Conservation (phyloP, 2,888 invertebrate genomes). For the Metopia argyrocephala region DNA sequence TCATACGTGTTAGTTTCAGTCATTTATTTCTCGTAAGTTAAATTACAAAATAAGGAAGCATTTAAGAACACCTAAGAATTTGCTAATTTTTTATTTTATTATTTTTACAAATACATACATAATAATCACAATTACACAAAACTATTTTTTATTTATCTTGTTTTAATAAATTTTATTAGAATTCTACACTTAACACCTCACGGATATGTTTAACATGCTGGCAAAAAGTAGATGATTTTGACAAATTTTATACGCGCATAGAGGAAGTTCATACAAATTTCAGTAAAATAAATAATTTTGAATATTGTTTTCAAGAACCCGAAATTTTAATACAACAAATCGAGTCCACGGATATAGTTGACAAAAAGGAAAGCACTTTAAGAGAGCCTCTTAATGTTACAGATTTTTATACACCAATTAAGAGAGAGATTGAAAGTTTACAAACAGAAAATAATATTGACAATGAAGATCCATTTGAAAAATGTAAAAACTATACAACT, state of each 20-base stretch:
- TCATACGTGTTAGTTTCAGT: no score
- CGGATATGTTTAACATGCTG: slow-evolving; percentile 45
- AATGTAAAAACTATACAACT: background rate
- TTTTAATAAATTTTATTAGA: background rate
- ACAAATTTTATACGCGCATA: slow-evolving; percentile 51
- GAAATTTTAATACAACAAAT: background rate
- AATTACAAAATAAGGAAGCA: no score
- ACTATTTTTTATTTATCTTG: no score
- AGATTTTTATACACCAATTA: background rate
- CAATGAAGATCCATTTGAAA: slow-evolving; percentile 29
- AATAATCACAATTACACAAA: no score
- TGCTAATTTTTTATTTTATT: no score
- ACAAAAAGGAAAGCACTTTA: background rate
- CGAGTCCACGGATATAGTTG: no score
- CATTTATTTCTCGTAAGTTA: no score
- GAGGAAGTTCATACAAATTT: slow-evolving; percentile 36
- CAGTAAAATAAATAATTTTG: background rate
- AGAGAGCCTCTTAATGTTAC: no score
- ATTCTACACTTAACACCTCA: background rate
- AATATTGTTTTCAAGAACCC: background rate
- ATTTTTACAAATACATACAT: no score
- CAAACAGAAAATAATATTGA: background rate
- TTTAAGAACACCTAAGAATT: no score
- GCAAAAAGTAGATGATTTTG: slow-evolving; percentile 38
- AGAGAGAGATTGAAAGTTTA: background rate